Conservation (phyloP, 2,888 invertebrate species). For the Drosophila yooni region DNA sequence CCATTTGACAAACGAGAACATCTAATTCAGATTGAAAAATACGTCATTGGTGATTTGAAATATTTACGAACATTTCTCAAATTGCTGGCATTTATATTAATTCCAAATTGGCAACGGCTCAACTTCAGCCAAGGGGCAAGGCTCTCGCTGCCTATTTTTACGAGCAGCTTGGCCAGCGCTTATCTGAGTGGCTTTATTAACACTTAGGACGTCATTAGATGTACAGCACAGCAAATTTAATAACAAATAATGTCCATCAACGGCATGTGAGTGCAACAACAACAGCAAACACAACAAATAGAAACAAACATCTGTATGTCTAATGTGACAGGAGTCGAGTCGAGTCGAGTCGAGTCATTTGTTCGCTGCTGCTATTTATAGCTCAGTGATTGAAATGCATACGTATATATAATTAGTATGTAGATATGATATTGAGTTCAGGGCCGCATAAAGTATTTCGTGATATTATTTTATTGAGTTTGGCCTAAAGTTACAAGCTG, state of each 20-base stretch:
- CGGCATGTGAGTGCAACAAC: constrained; percentile 16
- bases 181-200: constrained; percentile 32
- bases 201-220: constrained; percentile 51
- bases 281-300: constrained; percentile 11
- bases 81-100: constrained; percentile 20
- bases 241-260: constrained; percentile 66
- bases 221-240: constrained; percentile 47
- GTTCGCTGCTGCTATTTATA: constrained; percentile 35
- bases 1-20: background rate
- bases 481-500: background rate
- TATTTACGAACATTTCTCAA: constrained; percentile 27
- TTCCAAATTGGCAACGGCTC: constrained; percentile 5
- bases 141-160: background rate
- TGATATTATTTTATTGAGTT: background rate
- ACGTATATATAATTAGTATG: background rate
- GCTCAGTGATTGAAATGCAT: constrained; percentile 25
- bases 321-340: constrained; percentile 32
- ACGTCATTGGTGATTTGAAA: constrained; percentile 1
- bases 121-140: too few species aligned
- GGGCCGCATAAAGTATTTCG: background rate
- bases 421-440: background rate
- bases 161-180: background rate
- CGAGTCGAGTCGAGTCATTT: constrained; percentile 11
- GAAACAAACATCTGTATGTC: constrained; percentile 27
- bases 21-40: constrained; percentile 30